phyloP scores from a whole-genome alignment of 2,113 vertebrate species.

The Gymnorhina tibicen region DNA sequence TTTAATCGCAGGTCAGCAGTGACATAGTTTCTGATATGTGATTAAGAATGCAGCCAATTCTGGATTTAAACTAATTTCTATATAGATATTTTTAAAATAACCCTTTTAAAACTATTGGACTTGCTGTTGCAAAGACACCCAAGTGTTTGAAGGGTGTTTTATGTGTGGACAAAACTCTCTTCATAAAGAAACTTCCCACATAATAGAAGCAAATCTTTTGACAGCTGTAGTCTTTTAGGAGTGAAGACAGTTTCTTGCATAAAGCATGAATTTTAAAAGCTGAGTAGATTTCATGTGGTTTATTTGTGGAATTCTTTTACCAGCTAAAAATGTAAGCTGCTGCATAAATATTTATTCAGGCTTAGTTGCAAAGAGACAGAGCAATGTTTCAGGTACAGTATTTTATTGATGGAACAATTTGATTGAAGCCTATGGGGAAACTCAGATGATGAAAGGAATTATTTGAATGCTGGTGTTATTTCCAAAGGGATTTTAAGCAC shows the following conservation, averaged over 20 bases:
- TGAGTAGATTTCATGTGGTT: not conserved
- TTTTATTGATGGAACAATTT: slow-evolving; percentile 30
- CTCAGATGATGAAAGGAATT: not conserved
- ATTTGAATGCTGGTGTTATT: not conserved
- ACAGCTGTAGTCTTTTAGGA: not conserved
- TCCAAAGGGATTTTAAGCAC: not conserved
- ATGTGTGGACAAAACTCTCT: not conserved
- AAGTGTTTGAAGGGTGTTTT: not conserved
- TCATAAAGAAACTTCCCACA: not conserved
- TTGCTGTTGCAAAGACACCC: not conserved
- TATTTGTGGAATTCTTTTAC: not conserved
- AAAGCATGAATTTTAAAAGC: not conserved
- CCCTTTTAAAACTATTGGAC: not conserved
- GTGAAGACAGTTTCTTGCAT: not conserved
- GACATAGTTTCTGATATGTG: not conserved
- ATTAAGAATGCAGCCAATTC: not conserved
- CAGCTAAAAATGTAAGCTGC: not conserved
- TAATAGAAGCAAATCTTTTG: not conserved
- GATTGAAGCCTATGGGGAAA: not conserved
- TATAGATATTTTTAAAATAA: not conserved
- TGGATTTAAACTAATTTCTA: not conserved
- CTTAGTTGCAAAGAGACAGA: slow-evolving; percentile 2
- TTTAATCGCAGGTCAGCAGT: not conserved
- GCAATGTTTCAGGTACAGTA: not conserved
- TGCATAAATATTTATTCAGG: slow-evolving; percentile 37